Percentiles rank a stretch among this genome's conserved stretches.
These are phyloP conservation scores for Amphimedon queenslandica DNA, from an alignment of 37 sponge, comb jelly and placozoan genomes.

Conservation along the genomic window DNA sequence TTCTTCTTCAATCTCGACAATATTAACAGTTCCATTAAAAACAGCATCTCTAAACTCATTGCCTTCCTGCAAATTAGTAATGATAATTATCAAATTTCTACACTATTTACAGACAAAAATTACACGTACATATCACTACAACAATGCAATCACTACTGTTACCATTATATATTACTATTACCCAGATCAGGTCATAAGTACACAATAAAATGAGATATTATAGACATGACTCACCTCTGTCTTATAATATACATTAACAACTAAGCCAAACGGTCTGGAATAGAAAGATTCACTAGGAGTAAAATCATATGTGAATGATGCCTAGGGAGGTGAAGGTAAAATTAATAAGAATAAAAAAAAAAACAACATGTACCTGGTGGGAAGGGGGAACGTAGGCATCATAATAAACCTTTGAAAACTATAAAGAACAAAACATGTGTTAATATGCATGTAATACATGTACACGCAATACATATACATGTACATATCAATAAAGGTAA, in stretches of 20 bases:
- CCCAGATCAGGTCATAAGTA: neutral
- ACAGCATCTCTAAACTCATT: conserved; percentile 80
- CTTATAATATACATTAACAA: conserved; percentile 68
- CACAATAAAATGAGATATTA: too few relatives aligned
- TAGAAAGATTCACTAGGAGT: conserved; percentile 74
- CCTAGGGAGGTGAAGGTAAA: conserved; percentile 16
- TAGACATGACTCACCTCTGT: conserved; percentile 49
- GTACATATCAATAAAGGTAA: neutral
- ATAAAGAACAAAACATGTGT: conserved; percentile 2
- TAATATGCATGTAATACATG: neutral
- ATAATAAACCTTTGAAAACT: conserved; percentile 53
- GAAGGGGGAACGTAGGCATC: conserved; percentile 55
- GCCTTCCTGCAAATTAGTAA: conserved; percentile 46
- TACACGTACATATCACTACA: neutral
- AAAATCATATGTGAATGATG: conserved; percentile 69
- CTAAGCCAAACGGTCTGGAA: conserved; percentile 72
- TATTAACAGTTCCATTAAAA: conserved; percentile 92
- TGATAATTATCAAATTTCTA: neutral
- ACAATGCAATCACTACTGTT: neutral
- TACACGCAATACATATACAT: too few relatives aligned
- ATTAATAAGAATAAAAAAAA: too few relatives aligned
- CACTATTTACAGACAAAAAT: conserved; percentile 3
- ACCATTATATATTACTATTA: neutral
- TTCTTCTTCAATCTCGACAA: conserved; percentile 85
- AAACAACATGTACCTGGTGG: too few relatives aligned